Percentiles rank a stretch among this genome's conserved stretches.
phyloP scores from a whole-genome alignment of 2,888 invertebrate genomes.

The Eristalis arbustorum region DNA sequence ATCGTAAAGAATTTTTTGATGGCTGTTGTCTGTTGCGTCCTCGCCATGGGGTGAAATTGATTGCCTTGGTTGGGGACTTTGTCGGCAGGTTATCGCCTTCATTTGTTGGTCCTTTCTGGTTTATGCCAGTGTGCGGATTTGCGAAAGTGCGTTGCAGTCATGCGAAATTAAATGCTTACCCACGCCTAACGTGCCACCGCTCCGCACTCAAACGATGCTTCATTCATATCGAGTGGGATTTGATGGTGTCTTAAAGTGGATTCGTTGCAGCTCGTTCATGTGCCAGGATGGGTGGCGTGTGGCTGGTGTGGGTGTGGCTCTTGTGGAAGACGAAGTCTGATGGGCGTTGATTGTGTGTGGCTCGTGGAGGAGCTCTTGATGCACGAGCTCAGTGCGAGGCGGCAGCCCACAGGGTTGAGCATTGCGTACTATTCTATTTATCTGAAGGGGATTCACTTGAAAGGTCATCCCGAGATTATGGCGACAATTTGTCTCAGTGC shows the following conservation, averaged over 20 bases:
- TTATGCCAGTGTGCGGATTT: neutral
- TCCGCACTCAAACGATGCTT: neutral
- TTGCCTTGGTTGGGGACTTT: slow-evolving; percentile 10
- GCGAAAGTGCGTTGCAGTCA: neutral
- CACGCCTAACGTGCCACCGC: neutral
- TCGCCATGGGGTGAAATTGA: slow-evolving; percentile 16
- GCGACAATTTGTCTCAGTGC: too few species aligned
- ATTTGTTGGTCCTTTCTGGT: slow-evolving; percentile 4
- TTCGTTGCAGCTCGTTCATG: neutral
- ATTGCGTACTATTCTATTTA: too few species aligned
- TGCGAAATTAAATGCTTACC: neutral
- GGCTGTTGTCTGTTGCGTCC: slow-evolving; percentile 21
- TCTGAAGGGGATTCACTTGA: too few species aligned
- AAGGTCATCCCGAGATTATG: too few species aligned
- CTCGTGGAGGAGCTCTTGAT: too few species aligned
- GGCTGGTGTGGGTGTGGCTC: too few species aligned
- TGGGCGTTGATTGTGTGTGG: too few species aligned
- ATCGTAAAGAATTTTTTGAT: slow-evolving; percentile 22
- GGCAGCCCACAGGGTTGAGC: too few species aligned
- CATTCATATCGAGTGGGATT: neutral
- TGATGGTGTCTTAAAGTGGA: neutral
- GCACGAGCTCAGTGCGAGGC: too few species aligned
- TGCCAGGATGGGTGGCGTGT: neutral
- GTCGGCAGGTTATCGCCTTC: slow-evolving; percentile 17
- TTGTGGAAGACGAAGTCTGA: too few species aligned